Conservation (phyloP, 2,888 invertebrate genomes). For the Megastigmus dorsalis region DNA sequence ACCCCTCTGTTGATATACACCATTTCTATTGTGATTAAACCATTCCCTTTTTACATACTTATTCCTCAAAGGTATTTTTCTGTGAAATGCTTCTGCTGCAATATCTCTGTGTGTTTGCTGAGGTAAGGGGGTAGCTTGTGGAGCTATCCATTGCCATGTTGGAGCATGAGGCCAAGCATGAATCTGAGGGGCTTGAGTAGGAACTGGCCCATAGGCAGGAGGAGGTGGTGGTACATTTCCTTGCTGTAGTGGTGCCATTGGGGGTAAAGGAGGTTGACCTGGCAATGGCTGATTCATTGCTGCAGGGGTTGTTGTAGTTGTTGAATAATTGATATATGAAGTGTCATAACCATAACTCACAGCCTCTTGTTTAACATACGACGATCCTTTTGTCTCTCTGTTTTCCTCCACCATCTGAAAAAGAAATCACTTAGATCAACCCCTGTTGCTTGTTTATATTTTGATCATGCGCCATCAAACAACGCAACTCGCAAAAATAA, state of each 20-base stretch:
- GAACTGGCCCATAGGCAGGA: constrained; percentile 67
- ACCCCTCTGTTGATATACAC: constrained; percentile 66
- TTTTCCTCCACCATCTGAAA: constrained; percentile 64
- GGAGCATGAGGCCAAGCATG: constrained; percentile 66
- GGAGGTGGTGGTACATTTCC: constrained; percentile 65
- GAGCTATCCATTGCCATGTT: constrained; percentile 72
- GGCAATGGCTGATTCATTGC: constrained; percentile 68
- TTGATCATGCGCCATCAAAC: neutral
- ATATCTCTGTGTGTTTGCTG: constrained; percentile 61
- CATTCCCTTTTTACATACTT: constrained; percentile 68
- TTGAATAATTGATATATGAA: constrained; percentile 65
- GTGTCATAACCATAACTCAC: constrained; percentile 65
- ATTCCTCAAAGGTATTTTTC: constrained; percentile 65
- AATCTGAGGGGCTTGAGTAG: constrained; percentile 68
- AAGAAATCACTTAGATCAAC: neutral
- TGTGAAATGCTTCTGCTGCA: constrained; percentile 64
- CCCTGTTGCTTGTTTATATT: neutral
- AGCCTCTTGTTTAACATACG: constrained; percentile 63
- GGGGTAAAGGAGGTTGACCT: constrained; percentile 72
- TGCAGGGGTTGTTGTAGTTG: constrained; percentile 59
- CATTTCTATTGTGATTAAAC: constrained; percentile 67
- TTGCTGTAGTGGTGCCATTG: constrained; percentile 73
- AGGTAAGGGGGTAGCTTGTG: constrained; percentile 63
- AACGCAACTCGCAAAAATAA: no score
- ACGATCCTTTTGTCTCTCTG: constrained; percentile 61